A percentile compares a stretch with the other conserved stretches of the same genome.
These are phyloP conservation scores for Ceriagrion tenellum DNA, from an alignment of 2,888 invertebrate species.

Conservation along the genomic window DNA sequence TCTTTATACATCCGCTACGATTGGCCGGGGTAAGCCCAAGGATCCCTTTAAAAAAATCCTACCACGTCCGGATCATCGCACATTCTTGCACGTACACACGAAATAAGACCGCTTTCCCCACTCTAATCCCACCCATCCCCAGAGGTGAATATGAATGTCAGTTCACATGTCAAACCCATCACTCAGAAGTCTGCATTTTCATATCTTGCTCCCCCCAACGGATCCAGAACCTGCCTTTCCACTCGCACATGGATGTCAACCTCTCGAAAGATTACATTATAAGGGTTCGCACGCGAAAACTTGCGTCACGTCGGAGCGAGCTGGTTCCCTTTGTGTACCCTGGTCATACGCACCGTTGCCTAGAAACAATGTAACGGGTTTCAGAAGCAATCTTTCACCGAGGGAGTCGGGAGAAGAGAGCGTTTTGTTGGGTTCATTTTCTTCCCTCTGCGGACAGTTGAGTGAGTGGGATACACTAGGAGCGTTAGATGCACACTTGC, in stretches of 20 bases:
- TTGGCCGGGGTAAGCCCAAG: neutral
- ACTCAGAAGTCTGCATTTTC: neutral
- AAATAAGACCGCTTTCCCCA: neutral
- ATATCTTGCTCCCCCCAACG: neutral
- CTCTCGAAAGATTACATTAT: neutral
- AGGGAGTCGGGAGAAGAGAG: neutral
- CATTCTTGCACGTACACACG: neutral
- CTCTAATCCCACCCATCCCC: neutral
- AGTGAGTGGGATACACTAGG: neutral
- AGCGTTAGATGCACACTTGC: too few species aligned
- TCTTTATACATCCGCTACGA: neutral
- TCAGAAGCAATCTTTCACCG: neutral
- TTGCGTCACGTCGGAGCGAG: neutral
- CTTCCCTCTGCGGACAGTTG: neutral
- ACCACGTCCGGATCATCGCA: neutral
- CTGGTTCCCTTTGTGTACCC: neutral
- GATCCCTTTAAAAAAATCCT: neutral
- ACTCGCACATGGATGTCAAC: neutral
- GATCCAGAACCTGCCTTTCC: neutral
- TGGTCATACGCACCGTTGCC: neutral
- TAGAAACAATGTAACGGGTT: slow-evolving; percentile 6
- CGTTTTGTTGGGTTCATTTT: neutral
- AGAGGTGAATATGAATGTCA: neutral
- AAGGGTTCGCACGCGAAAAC: slow-evolving; percentile 24
- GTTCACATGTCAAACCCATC: slow-evolving; percentile 8